Base-by-base conservation (phyloP, 2,888 invertebrate species). In the Thereva unica region DNA sequence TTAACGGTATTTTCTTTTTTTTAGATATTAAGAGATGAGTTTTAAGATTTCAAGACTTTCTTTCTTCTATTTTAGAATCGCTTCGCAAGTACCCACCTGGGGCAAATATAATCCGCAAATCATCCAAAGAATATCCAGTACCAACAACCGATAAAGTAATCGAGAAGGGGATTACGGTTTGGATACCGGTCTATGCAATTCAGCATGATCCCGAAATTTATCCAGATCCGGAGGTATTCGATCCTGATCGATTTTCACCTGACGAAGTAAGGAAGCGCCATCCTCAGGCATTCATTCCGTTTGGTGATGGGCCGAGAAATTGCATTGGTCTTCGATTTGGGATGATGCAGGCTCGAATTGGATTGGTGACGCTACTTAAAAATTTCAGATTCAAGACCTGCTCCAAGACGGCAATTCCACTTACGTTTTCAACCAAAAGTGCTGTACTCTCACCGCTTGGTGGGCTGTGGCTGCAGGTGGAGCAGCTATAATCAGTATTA, bases 371-470 rank as follows among this genome's bases (percentile, higher is more conserved):
- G 53, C 42, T 70, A 4, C 47, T 70, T 9, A 59, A n/a, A 6
- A 59, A 70, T 40, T 70, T 65, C 40, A 53, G 55, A n/a, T 68
- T 70, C 53, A 52, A 42, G 6, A 35, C 53, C 8, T 68, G 64
- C 44, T 54, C 66, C 4, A 69, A 68, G 47, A 66, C 70, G 23
- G 47, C 12, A 37, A 38, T 64, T 42, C 68, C 68, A n/a, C 10
- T 67, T 8, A 41, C 5, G 8, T 64, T 64, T 44, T 64, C 67
- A 4, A 50, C 40, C 6, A 52, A 23, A 59, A 35, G 10, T 35
- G 1, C 42, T 34, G 75, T 86, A 0, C 75, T 85, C 3, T 82
- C 87, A 57, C 85, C 87, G 0, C 77, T 80, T 3, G 81, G 82
- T 53, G 83, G 63, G 7, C 34, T 64, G n/a, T 64, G 63, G 63